Percentiles rank a stretch among this genome's conserved stretches.
These are phyloP conservation scores for Probosciger aterrimus DNA, from an alignment of 2,113 vertebrate species.

Conservation along the genomic window DNA sequence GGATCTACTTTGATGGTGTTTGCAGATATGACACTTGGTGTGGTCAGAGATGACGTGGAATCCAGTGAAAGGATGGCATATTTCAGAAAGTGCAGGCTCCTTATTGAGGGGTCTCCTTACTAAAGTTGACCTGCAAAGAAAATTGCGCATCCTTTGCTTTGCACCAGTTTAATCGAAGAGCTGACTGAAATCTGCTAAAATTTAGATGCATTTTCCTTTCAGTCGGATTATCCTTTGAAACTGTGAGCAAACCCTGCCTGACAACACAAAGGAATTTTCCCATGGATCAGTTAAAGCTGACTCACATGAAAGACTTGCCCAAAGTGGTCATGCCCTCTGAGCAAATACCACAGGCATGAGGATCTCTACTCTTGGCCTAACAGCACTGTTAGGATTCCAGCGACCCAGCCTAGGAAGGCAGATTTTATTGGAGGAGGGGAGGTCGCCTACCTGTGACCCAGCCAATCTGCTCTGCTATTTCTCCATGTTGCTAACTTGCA, in stretches of 20 bases:
- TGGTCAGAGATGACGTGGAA: background rate
- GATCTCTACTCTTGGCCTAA: conserved; percentile 72
- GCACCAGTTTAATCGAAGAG: background rate
- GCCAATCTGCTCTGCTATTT: conserved; percentile 57
- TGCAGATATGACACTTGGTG: background rate
- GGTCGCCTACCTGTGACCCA: conserved; percentile 42
- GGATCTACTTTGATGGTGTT: background rate
- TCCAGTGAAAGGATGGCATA: rapidly evolving
- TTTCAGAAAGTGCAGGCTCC: background rate
- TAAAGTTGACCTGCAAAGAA: background rate
- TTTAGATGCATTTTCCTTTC: conserved; percentile 62
- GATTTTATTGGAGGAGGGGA: conserved; percentile 59
- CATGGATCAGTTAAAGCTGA: conserved; percentile 81
- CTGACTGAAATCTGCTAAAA: conserved; percentile 26
- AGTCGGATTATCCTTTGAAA: conserved; percentile 74
- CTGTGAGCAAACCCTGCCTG: conserved; percentile 75
- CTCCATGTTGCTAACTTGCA: conserved; percentile 64
- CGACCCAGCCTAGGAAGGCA: conserved; percentile 45
- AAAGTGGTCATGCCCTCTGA: conserved; percentile 82
- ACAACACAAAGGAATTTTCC: conserved; percentile 84
- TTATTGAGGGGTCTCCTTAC: background rate
- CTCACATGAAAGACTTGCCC: conserved; percentile 83
- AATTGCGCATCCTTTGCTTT: background rate
- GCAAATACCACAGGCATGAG: conserved; percentile 81
- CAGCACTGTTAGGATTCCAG: conserved; percentile 67